A percentile compares a stretch with the other conserved stretches of the same genome.
Conservation (phyloP, 2,888 invertebrate genomes). For the Coleophora flavipennella region DNA sequence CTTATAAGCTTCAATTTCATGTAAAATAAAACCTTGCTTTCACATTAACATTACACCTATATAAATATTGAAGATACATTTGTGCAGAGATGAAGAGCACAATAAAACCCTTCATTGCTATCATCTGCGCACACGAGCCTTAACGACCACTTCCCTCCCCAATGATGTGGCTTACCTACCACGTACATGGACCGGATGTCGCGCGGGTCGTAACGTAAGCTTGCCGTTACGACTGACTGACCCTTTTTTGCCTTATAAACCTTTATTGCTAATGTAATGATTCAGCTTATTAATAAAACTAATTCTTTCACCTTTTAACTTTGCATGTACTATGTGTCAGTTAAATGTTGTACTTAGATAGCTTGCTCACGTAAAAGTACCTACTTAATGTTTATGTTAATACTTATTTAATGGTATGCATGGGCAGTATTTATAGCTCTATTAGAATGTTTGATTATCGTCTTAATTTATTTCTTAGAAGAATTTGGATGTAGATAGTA, state of each 20-base stretch:
- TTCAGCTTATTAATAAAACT: slow-evolving; percentile 26
- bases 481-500: too few relatives aligned
- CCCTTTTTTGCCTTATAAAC: slow-evolving; percentile 31
- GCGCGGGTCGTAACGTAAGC: too few relatives aligned
- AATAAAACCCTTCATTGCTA: slow-evolving; percentile 44
- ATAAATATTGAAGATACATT: slow-evolving; percentile 22
- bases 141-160: slow-evolving; percentile 38
- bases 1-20: too few relatives aligned
- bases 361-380: too few relatives aligned
- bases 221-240: slow-evolving; percentile 26
- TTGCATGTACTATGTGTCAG: neutral
- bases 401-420: too few relatives aligned
- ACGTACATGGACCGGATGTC: too few relatives aligned
- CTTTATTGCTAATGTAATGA: slow-evolving; percentile 35
- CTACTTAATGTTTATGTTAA: too few relatives aligned
- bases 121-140: slow-evolving; percentile 38
- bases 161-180: slow-evolving; percentile 37
- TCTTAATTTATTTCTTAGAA: too few relatives aligned
- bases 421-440: too few relatives aligned
- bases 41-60: slow-evolving; percentile 1
- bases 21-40: slow-evolving; percentile 11
- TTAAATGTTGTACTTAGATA: too few relatives aligned
- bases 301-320: slow-evolving; percentile 9
- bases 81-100: slow-evolving; percentile 27
- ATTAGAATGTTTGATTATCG: too few relatives aligned